phyloP scores from a whole-genome alignment of 2,797 vertebrate genomes.

The Hipposideros larvatus region DNA sequence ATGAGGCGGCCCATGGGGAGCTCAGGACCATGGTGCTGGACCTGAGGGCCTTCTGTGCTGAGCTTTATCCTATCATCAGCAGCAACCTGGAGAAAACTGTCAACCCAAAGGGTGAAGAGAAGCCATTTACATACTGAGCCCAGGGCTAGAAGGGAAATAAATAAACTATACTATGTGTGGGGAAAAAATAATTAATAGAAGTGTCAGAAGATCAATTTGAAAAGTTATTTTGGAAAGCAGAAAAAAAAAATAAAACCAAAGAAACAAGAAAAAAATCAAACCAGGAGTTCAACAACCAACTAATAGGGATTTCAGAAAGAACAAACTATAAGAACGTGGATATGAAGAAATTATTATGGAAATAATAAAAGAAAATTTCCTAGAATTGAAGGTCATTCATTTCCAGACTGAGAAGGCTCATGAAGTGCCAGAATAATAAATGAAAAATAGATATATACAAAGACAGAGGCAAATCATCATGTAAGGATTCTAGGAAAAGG shows the following conservation, averaged over 20 bases:
- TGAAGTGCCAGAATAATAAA: not conserved
- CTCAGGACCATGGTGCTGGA: too few relatives aligned
- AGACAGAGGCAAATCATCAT: not conserved
- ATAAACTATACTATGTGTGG: too few relatives aligned
- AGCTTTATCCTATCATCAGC: too few relatives aligned
- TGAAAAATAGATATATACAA: not conserved
- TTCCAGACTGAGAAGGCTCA: not conserved
- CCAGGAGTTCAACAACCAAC: not conserved
- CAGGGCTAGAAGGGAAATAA: too few relatives aligned
- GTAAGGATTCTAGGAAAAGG: not conserved
- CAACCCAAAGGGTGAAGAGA: too few relatives aligned
- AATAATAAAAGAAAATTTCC: not conserved
- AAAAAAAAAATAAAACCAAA: not conserved
- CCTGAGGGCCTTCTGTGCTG: too few relatives aligned
- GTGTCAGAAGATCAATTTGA: not conserved
- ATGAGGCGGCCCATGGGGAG: conserved; percentile 85
- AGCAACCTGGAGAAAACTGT: too few relatives aligned
- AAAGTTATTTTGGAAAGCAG: not conserved
- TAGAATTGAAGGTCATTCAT: not conserved
- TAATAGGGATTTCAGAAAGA: not conserved
- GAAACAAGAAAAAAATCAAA: not conserved
- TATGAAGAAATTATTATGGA: not conserved
- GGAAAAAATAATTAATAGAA: not conserved
- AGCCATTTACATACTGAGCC: too few relatives aligned
- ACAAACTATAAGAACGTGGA: not conserved